Evolutionary conservation across 2,113 vertebrate genomes (phyloP).

Genomic region (Erythrocercus mccallii): DNA sequence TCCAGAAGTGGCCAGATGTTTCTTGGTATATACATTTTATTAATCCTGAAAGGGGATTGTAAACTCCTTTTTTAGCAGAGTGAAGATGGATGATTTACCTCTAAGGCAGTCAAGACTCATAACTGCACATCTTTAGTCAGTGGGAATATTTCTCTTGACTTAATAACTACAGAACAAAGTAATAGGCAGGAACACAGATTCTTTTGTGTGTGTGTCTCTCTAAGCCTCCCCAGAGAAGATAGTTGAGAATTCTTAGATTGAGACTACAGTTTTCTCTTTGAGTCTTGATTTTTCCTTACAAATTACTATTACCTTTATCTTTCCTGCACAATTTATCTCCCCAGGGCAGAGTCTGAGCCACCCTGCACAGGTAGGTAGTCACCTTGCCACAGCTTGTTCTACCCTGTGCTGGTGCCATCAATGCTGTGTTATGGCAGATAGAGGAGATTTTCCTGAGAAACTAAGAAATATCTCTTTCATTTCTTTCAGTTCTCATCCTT

Average conservation of each 20-base stretch:
- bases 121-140: conserved; percentile 2
- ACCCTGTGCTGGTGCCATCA: background rate
- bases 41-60: background rate
- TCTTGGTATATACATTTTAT: background rate
- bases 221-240: background rate
- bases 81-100: conserved; percentile 2
- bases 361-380: background rate
- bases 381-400: background rate
- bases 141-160: conserved; percentile 6
- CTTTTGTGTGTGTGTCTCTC: background rate
- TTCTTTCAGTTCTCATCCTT: background rate
- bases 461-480: background rate
- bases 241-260: background rate
- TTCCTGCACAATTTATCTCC: background rate
- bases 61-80: background rate
- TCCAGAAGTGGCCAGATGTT: background rate
- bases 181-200: background rate
- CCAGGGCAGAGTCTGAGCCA: background rate
- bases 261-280: background rate
- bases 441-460: conserved; percentile 8
- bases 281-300: background rate
- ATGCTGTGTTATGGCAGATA: background rate
- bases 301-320: background rate
- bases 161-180: background rate
- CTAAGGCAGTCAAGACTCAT: background rate